Conservation (phyloP, 2,888 invertebrate species). For the Seira musarum region DNA sequence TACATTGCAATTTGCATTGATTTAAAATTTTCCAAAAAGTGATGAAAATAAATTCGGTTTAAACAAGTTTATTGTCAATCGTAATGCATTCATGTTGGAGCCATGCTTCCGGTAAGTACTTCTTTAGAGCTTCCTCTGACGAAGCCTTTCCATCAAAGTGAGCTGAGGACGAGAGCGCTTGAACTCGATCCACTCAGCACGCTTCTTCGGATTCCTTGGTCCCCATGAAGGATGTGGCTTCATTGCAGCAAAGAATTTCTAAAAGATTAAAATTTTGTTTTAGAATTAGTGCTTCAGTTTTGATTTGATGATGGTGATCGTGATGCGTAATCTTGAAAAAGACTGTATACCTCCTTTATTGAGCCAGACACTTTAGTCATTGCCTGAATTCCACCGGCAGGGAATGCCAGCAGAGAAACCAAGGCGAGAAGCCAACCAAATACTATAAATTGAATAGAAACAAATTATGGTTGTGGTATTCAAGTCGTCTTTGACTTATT, state of each 20-base stretch:
- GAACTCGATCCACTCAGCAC: constrained; percentile 56
- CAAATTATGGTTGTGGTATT: neutral
- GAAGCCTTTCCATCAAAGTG: constrained; percentile 21
- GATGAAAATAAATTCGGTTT: no score
- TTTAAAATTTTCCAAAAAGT: no score
- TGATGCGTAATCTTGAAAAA: no score
- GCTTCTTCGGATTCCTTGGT: constrained; percentile 47
- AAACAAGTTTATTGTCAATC: no score
- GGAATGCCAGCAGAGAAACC: constrained; percentile 73
- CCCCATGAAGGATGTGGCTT: constrained; percentile 52
- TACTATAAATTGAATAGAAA: constrained; percentile 42
- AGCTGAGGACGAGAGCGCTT: constrained; percentile 28
- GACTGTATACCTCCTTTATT: constrained; percentile 10
- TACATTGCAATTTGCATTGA: no score
- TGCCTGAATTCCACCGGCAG: constrained; percentile 73
- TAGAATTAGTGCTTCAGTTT: neutral
- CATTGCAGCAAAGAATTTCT: constrained; percentile 56
- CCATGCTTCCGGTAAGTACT: no score
- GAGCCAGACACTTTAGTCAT: constrained; percentile 66
- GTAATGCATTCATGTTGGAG: no score
- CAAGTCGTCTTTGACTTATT: neutral
- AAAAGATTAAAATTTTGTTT: constrained; percentile 8
- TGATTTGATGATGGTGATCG: no score
- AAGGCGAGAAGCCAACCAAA: constrained; percentile 56
- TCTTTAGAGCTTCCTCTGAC: constrained; percentile 21